Conservation (phyloP, 2,797 vertebrate genomes). For the Acipenser transmontanus region DNA sequence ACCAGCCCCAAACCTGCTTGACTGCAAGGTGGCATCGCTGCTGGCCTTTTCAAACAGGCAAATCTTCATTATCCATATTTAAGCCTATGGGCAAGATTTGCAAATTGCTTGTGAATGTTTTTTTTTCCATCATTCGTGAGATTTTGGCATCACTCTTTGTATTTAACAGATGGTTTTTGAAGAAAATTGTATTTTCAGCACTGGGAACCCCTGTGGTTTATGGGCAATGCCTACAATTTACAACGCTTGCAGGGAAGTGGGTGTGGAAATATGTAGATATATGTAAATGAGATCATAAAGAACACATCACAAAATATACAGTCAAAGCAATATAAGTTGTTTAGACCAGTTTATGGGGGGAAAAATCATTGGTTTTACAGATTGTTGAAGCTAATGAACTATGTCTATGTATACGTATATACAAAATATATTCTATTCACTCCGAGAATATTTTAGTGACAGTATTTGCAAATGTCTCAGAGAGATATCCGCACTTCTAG, state of each 20-base stretch:
- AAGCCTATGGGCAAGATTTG: background rate
- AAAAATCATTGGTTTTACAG: too few relatives aligned
- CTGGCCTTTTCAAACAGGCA: background rate
- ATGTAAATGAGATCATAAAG: conserved; percentile 29
- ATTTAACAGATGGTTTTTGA: conserved; percentile 36
- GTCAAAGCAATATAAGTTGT: too few relatives aligned
- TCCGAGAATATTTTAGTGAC: too few relatives aligned
- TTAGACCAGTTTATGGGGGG: too few relatives aligned
- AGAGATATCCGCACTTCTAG: too few relatives aligned
- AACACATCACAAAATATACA: background rate
- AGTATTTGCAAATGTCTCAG: too few relatives aligned
- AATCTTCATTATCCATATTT: background rate
- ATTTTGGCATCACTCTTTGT: conserved; percentile 29
- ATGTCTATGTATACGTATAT: too few relatives aligned
- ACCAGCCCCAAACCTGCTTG: too few relatives aligned
- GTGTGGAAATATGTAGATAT: conserved; percentile 32
- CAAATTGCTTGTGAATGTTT: conserved; percentile 25
- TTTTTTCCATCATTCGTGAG: conserved; percentile 29
- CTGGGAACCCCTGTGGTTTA: conserved; percentile 13
- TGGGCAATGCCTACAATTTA: conserved; percentile 9
- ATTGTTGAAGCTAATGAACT: too few relatives aligned
- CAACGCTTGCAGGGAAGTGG: conserved; percentile 25
- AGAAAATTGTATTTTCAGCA: conserved; percentile 27
- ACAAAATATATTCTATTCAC: too few relatives aligned
- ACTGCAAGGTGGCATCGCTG: background rate